Conservation (phyloP, 2,888 invertebrate genomes). For the Eristalinus sepulchralis region DNA sequence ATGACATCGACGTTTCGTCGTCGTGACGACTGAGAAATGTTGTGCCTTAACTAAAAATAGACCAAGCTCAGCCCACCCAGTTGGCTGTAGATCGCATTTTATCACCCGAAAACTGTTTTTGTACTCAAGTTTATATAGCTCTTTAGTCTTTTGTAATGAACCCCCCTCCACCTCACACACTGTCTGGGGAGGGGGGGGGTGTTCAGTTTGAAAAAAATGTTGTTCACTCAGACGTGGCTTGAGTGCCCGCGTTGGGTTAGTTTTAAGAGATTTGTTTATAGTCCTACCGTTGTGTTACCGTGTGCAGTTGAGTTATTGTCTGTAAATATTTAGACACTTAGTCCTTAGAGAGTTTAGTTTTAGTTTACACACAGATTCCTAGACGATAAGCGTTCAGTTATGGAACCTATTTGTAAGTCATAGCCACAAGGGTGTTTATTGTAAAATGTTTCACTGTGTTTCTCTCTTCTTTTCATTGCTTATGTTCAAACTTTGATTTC, state of each 20-base stretch:
- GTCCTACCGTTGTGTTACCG: background rate
- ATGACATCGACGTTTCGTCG: background rate
- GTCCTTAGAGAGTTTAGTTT: constrained; percentile 9
- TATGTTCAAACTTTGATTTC: background rate
- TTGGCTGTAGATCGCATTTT: background rate
- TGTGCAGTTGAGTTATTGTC: background rate
- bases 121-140: background rate
- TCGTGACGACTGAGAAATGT: background rate
- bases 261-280: background rate
- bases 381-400: constrained; percentile 21
- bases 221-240: background rate
- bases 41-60: constrained; percentile 28
- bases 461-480: background rate
- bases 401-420: constrained; percentile 15
- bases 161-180: background rate
- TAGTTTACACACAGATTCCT: constrained; percentile 6
- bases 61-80: background rate
- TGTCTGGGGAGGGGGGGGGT: no score
- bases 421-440: background rate
- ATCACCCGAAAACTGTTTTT: background rate
- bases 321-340: constrained; percentile 23
- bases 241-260: background rate
- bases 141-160: background rate
- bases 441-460: background rate
- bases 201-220: background rate